Percentiles rank a stretch among this genome's conserved stretches.
These are phyloP conservation scores for Poecile montanus DNA, from an alignment of 2,797 vertebrate genomes.

Conservation along the genomic window DNA sequence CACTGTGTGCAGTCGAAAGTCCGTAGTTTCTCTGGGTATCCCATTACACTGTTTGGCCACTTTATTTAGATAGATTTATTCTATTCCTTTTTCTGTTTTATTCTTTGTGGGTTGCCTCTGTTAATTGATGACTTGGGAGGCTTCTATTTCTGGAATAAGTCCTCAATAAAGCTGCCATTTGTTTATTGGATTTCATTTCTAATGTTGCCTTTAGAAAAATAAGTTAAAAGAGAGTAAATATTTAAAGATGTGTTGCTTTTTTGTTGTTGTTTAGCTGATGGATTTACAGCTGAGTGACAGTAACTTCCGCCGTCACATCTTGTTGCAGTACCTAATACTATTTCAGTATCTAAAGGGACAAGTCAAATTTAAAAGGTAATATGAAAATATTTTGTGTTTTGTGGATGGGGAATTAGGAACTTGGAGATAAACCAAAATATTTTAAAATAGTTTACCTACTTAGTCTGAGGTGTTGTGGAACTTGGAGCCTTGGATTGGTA, in stretches of 20 bases:
- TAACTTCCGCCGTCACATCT: slow-evolving; percentile 96
- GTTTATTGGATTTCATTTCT: not conserved
- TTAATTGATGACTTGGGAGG: not conserved
- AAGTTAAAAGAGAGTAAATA: not conserved
- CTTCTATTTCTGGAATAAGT: not conserved
- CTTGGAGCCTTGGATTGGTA: not conserved
- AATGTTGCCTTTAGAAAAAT: not conserved
- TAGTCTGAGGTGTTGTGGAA: not conserved
- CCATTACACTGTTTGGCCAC: not conserved
- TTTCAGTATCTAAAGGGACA: slow-evolving; percentile 98
- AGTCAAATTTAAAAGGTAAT: slow-evolving; percentile 98
- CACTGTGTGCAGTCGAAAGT: accelerated
- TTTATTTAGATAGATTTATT: not conserved
- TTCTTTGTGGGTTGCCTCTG: not conserved
- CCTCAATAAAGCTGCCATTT: not conserved
- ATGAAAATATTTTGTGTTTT: not conserved
- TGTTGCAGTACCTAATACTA: slow-evolving; percentile 96
- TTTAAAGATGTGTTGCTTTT: not conserved
- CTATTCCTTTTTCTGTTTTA: not conserved
- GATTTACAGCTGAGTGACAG: slow-evolving; percentile 97
- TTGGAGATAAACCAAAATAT: not conserved
- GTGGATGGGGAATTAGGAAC: not conserved
- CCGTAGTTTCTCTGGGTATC: not conserved
- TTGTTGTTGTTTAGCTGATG: slow-evolving; percentile 86
- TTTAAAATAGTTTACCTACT: not conserved